Base-by-base conservation (phyloP, 2,797 vertebrate species). In the Cirrhinus mrigala region DNA sequence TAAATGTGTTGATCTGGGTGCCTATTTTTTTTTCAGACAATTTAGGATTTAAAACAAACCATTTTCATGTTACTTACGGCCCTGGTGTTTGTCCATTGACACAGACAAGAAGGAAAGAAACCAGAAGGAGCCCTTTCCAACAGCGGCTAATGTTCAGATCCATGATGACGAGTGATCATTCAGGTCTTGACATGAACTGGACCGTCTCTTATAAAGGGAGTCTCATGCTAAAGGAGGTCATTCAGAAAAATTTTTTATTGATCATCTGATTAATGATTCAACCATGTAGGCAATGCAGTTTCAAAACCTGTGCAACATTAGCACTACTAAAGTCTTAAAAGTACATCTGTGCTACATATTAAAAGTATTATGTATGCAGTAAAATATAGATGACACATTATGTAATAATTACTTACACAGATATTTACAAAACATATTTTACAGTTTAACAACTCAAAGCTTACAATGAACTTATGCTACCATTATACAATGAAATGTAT, bases 251-350 rank as follows among this genome's bases (percentile, higher is more conserved):
- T 24, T 46, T 46, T 79, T 14, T 11, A 52, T 76, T 85, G 68
- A 52, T 82, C 29, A 15, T 44, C 40, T 66, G 15, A 44, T 88
- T 71, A 88, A 88, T 88, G n/a, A 87, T 85, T 88, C 66, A 86
- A 69, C 7, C 16, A 5, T 64, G 44, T 44, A 18, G 58, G 33
- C 9, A 81, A 66, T n/a, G 8, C 27, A 54, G 50, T 52, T 44
- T 1, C 20, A 29, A 75, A 54, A 58, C 10, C 1, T 62, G n/a
- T 20, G 4, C n/a, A 18, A 48, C 33, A 64, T 64, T 3, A 64
- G 60, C 14, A 16, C 12, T 27, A 64, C 60, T 29, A 29, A 27
- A 64, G 24, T n/a, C 12, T 60, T 15, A n/a, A 46, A 40, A 40
- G 22, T 69, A 44, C 68, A 40, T 40, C 12, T 70, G 37, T 20